phyloP scores from a whole-genome alignment of 2,888 invertebrate species.

The Yponomeuta sedellus region DNA sequence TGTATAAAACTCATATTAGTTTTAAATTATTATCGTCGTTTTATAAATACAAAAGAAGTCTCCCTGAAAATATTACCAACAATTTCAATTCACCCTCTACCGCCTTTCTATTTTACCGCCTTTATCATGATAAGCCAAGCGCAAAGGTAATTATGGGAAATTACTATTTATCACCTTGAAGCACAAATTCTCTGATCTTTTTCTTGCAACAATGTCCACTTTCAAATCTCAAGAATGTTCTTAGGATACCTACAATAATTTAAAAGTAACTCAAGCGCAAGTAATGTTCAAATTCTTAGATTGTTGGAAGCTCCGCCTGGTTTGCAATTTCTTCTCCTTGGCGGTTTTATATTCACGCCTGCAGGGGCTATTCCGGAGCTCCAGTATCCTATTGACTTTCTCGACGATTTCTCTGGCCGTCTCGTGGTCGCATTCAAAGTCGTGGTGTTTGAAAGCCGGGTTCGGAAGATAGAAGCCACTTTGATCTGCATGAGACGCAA shows the following conservation, averaged over 20 bases:
- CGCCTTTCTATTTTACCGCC: too few relatives aligned
- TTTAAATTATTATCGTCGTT: too few relatives aligned
- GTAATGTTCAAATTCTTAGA: not conserved
- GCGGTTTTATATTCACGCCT: conserved; percentile 88
- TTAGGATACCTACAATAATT: not conserved
- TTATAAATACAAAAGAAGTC: too few relatives aligned
- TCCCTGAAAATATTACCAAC: too few relatives aligned
- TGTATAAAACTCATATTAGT: too few relatives aligned
- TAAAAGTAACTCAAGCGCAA: not conserved
- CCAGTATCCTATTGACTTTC: conserved; percentile 91
- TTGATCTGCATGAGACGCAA: conserved; percentile 43
- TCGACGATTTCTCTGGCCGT: conserved; percentile 89
- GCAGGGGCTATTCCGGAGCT: conserved; percentile 86
- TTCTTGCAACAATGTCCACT: conserved; percentile 88
- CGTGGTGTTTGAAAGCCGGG: conserved; percentile 84
- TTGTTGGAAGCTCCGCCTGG: conserved; percentile 76
- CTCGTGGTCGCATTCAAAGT: conserved; percentile 88
- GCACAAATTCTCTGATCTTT: too few relatives aligned
- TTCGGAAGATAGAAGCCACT: conserved; percentile 51
- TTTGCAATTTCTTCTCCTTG: conserved; percentile 81
- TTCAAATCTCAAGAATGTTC: conserved; percentile 83
- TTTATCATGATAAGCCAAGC: too few relatives aligned
- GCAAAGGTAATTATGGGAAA: too few relatives aligned
- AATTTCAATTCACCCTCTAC: too few relatives aligned
- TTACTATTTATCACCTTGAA: too few relatives aligned